Conservation (phyloP, 2,888 invertebrate genomes). For the Perithous albicinctus region DNA sequence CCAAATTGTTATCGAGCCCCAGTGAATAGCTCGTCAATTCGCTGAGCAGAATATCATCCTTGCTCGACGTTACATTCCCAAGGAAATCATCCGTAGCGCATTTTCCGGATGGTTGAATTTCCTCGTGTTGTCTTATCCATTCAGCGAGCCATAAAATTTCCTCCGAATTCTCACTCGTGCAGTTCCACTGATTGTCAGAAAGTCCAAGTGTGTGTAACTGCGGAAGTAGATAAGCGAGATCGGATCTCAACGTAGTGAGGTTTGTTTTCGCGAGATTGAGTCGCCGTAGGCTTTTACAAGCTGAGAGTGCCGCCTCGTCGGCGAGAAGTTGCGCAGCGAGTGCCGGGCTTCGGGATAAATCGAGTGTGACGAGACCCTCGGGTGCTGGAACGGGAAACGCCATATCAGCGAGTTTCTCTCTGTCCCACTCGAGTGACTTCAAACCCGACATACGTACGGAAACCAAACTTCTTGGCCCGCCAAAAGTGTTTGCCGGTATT, state of each 20-base stretch:
- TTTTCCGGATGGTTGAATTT: constrained; percentile 77
- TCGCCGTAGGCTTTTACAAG: constrained; percentile 89
- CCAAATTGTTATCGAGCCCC: neutral
- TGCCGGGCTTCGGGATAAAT: constrained; percentile 91
- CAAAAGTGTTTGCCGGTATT: constrained; percentile 89
- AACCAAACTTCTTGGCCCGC: constrained; percentile 88
- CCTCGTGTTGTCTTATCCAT: constrained; percentile 88
- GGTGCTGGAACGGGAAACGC: constrained; percentile 90
- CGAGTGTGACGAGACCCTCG: constrained; percentile 90
- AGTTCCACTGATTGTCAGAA: constrained; percentile 90
- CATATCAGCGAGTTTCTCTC: constrained; percentile 87
- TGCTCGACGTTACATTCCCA: neutral
- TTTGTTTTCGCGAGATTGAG: constrained; percentile 89
- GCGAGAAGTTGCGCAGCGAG: constrained; percentile 90
- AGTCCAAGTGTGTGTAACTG: constrained; percentile 89
- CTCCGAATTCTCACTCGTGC: constrained; percentile 84
- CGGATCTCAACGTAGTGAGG: constrained; percentile 88
- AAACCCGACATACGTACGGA: constrained; percentile 90
- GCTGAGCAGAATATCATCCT: neutral
- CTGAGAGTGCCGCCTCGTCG: constrained; percentile 90
- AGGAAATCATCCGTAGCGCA: constrained; percentile 67
- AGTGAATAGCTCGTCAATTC: neutral
- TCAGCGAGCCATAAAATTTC: constrained; percentile 88
- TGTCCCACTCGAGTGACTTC: constrained; percentile 80
- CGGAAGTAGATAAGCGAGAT: constrained; percentile 89